Conservation (phyloP, 2,113 vertebrate species). For the Cacatua alba region DNA sequence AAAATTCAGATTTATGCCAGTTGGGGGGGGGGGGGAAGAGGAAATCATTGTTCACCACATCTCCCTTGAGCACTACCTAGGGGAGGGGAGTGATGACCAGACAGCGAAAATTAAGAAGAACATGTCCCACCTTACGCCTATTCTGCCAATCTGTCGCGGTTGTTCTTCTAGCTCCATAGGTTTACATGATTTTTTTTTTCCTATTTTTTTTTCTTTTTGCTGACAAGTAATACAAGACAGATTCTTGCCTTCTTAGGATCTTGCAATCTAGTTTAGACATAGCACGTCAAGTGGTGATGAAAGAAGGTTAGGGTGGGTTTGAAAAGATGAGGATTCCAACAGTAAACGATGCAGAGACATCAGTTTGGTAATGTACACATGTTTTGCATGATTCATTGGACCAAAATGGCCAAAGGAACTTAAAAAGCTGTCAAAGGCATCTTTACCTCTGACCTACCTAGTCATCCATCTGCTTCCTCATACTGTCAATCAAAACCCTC, state of each 20-base stretch:
- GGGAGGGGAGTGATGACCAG: conserved; percentile 53
- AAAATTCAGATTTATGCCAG: conserved; percentile 46
- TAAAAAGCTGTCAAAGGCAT: conserved; percentile 71
- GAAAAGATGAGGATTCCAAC: conserved; percentile 67
- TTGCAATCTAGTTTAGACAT: conserved; percentile 72
- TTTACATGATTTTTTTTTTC: conserved; percentile 12
- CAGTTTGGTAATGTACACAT: conserved; percentile 68
- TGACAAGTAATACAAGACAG: conserved; percentile 71
- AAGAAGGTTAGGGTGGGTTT: conserved; percentile 71
- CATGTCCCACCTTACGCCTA: conserved; percentile 60
- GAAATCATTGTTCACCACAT: conserved; percentile 30
- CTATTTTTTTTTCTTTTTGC: neutral
- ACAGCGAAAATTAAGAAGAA: conserved; percentile 63
- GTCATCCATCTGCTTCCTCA: conserved; percentile 70
- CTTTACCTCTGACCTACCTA: conserved; percentile 72
- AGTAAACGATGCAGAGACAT: conserved; percentile 70
- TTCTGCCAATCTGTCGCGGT: conserved; percentile 65
- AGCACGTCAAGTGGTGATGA: conserved; percentile 70
- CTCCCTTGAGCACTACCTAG: conserved; percentile 35
- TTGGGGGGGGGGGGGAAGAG: neutral
- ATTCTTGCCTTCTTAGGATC: conserved; percentile 70
- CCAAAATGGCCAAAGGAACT: conserved; percentile 74
- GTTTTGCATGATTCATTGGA: conserved; percentile 71
- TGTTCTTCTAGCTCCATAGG: conserved; percentile 70
- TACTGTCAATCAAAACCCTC: conserved; percentile 66